phyloP scores from a whole-genome alignment of 2,888 invertebrate genomes.

The Lamproptera curius region DNA sequence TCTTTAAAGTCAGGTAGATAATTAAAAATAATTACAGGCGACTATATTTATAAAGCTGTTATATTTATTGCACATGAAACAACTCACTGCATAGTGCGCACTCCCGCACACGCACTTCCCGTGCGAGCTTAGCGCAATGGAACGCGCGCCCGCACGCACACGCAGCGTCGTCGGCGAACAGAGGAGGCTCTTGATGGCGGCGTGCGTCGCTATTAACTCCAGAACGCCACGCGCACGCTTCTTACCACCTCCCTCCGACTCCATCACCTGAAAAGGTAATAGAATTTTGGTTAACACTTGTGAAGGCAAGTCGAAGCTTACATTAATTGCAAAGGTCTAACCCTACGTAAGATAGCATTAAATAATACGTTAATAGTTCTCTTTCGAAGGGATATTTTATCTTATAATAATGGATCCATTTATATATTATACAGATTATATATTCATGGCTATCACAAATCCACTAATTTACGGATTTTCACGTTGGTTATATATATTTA shows the following conservation, averaged over 20 bases:
- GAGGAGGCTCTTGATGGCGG: conserved; percentile 39
- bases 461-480: too few relatives aligned
- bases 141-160: conserved; percentile 42
- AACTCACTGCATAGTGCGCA: conserved; percentile 40
- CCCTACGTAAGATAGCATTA: too few relatives aligned
- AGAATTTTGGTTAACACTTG: too few relatives aligned
- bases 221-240: conserved; percentile 49
- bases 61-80: not conserved
- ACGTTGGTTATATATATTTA: too few relatives aligned
- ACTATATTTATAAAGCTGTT: not conserved
- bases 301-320: too few relatives aligned
- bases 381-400: too few relatives aligned
- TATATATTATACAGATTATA: too few relatives aligned
- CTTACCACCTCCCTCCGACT: conserved; percentile 40
- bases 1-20: too few relatives aligned
- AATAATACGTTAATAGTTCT: too few relatives aligned
- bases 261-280: conserved; percentile 62
- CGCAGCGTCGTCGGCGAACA: conserved; percentile 44
- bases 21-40: not conserved
- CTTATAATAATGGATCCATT: too few relatives aligned
- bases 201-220: conserved; percentile 43
- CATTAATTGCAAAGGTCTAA: too few relatives aligned
- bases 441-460: too few relatives aligned
- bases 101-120: conserved; percentile 56
- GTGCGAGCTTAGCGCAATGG: conserved; percentile 36